Evolutionary conservation across 2,888 invertebrate species (phyloP).

Genomic region (Tupiocoris notatus): DNA sequence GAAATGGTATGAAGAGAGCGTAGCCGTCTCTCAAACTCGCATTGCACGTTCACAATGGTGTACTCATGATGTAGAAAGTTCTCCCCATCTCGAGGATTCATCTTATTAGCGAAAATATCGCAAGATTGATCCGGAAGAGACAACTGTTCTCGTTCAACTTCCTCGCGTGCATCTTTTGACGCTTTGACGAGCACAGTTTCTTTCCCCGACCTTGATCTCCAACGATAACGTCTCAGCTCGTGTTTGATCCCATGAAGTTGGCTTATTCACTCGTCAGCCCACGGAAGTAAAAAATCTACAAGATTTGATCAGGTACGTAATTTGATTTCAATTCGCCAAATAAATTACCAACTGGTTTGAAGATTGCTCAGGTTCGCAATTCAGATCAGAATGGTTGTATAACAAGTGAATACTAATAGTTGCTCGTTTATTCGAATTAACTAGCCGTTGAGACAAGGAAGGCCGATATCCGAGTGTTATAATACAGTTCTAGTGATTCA

Average conservation of each 20-base stretch:
- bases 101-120: constrained; percentile 26
- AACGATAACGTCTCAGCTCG: not conserved
- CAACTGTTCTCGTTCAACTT: not conserved
- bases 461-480: no score
- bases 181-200: not conserved
- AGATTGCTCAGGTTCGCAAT: no score
- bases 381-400: no score
- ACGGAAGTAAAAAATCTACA: no score
- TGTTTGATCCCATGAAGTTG: not conserved
- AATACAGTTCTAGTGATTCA: no score
- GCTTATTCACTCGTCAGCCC: not conserved
- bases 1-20: constrained; percentile 33
- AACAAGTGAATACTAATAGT: no score
- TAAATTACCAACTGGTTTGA: no score
- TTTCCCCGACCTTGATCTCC: not conserved
- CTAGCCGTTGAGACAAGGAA: no score
- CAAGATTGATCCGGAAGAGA: constrained; percentile 9
- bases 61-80: not conserved
- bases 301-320: no score
- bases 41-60: not conserved
- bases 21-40: not conserved
- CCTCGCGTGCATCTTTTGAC: not conserved
- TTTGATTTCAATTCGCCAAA: no score
- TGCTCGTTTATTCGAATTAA: no score
- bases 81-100: not conserved